phyloP scores from a whole-genome alignment of 1,140 invertebrate genomes.

The Aleiodes sp. region DNA sequence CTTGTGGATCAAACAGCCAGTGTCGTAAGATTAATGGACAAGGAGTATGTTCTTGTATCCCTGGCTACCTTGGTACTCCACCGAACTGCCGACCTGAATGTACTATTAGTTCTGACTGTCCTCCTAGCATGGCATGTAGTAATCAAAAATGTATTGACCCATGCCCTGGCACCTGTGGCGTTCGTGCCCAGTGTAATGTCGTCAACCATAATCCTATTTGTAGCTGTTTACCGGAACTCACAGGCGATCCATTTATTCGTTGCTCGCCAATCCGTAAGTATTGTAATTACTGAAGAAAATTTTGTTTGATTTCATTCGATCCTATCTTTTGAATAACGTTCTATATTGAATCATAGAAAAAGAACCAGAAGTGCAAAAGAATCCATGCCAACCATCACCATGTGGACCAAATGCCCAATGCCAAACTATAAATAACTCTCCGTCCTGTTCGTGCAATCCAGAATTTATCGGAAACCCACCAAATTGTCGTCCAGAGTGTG shows the following conservation, averaged over 20 bases:
- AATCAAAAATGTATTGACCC: constrained; percentile 79
- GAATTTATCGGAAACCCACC: constrained; percentile 61
- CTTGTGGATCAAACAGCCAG: constrained; percentile 79
- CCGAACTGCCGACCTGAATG: constrained; percentile 78
- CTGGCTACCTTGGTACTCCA: constrained; percentile 78
- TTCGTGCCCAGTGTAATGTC: constrained; percentile 72
- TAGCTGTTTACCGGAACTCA: constrained; percentile 69
- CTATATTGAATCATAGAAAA: background rate
- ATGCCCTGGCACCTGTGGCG: constrained; percentile 77
- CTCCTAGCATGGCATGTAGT: constrained; percentile 73
- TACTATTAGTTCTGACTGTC: constrained; percentile 74
- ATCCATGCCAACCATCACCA: constrained; percentile 65
- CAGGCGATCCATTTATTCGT: constrained; percentile 70
- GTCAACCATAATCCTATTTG: constrained; percentile 76
- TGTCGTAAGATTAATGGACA: constrained; percentile 75
- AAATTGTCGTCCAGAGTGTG: constrained; percentile 65
- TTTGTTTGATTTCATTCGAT: too few relatives aligned
- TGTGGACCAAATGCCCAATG: constrained; percentile 70
- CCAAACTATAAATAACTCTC: constrained; percentile 54
- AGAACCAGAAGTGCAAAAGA: constrained; percentile 35
- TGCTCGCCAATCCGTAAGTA: constrained; percentile 65
- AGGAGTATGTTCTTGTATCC: constrained; percentile 78
- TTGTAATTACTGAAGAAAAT: too few relatives aligned
- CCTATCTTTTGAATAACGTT: too few relatives aligned
- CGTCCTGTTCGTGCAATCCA: constrained; percentile 59